These are phyloP conservation scores for Brachylomia viminalis DNA, from an alignment of 2,888 invertebrate genomes.

Conservation along the genomic window DNA sequence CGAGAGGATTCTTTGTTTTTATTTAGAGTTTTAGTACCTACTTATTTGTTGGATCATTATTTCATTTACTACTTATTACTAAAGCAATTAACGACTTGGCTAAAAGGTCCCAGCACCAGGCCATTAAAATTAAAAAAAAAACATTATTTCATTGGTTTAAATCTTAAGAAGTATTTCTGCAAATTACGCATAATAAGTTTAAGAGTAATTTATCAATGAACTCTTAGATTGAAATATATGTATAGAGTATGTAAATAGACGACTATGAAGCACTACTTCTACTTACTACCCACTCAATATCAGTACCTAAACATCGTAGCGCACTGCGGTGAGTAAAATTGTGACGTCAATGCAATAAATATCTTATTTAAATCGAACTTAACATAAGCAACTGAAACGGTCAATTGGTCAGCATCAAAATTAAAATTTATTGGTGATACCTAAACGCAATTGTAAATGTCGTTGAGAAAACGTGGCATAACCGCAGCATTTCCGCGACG, in stretches of 20 bases:
- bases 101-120: too few relatives aligned
- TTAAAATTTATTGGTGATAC: neutral
- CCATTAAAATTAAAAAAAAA: too few relatives aligned
- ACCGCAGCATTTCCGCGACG: neutral
- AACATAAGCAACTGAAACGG: too few relatives aligned
- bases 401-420: neutral
- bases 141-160: too few relatives aligned
- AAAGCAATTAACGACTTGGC: too few relatives aligned
- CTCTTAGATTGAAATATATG: neutral
- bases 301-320: neutral
- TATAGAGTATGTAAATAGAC: neutral
- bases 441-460: neutral
- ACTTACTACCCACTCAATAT: neutral
- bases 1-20: neutral
- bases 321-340: neutral
- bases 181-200: neutral
- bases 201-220: neutral
- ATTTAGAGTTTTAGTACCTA: constrained; percentile 15
- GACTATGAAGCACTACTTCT: neutral
- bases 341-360: neutral
- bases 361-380: neutral
- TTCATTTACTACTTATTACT: too few relatives aligned
- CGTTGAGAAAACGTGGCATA: neutral
- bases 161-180: neutral
- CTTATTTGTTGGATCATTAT: too few relatives aligned